Conservation (phyloP, 2,113 vertebrate genomes). For the Gila orcuttii region DNA sequence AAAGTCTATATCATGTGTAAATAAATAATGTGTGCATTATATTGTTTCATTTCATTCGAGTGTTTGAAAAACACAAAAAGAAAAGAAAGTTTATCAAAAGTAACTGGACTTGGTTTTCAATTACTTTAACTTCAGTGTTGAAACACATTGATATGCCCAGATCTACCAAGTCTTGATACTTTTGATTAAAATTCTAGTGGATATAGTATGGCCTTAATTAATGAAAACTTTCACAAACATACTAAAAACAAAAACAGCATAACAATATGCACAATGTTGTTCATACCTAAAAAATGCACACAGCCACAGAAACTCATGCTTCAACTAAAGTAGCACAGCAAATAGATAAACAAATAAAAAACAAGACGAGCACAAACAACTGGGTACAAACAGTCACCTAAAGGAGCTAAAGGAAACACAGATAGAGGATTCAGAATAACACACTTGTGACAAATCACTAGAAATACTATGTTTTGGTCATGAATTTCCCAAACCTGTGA, state of each 20-base stretch:
- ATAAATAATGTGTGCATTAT: too few relatives aligned
- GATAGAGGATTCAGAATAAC: background rate
- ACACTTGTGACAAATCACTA: constrained; percentile 1
- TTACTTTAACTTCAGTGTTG: background rate
- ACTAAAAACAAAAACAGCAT: background rate
- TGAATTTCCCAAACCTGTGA: constrained; percentile 37
- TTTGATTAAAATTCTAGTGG: background rate
- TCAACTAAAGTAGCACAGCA: background rate
- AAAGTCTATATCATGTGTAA: background rate
- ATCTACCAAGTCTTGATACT: background rate
- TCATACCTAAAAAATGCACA: background rate
- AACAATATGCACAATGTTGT: background rate
- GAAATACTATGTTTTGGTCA: constrained; percentile 11
- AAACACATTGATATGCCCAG: background rate
- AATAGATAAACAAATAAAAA: background rate
- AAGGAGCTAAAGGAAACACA: background rate
- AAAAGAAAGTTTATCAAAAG: constrained; percentile 1
- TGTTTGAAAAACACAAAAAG: background rate
- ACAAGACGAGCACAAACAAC: background rate
- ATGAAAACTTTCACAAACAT: background rate
- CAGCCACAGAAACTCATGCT: constrained; percentile 11
- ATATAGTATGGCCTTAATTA: background rate
- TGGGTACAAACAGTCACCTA: background rate
- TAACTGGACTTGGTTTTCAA: constrained; percentile 32
- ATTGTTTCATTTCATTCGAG: background rate